Conservation (phyloP, 2,888 invertebrate genomes). For the Zeuzera pyrina region DNA sequence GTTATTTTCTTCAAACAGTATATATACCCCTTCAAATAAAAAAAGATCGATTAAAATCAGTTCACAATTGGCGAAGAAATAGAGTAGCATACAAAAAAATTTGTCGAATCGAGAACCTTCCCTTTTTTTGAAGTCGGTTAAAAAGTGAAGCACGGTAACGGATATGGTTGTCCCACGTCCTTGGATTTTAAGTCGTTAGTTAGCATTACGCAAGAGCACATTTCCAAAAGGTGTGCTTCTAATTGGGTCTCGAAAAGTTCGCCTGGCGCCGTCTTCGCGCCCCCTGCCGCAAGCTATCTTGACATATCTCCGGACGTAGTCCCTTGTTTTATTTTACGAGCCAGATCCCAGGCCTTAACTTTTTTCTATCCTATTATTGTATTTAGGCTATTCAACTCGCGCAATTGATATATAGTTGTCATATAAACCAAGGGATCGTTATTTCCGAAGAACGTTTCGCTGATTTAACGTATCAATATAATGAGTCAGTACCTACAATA, state of each 20-base stretch:
- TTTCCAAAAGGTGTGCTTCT: slow-evolving; percentile 71
- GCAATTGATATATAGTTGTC: slow-evolving; percentile 55
- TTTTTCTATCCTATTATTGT: slow-evolving; percentile 57
- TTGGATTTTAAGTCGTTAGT: slow-evolving; percentile 54
- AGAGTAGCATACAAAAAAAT: no score
- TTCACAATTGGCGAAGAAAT: no score
- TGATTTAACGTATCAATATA: no score
- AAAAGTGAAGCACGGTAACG: slow-evolving; percentile 57
- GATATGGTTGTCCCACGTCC: slow-evolving; percentile 49
- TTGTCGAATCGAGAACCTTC: no score
- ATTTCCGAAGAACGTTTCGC: slow-evolving; percentile 35
- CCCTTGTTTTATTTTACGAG: slow-evolving; percentile 71
- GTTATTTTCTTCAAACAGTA: no score
- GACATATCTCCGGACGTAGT: slow-evolving; percentile 69
- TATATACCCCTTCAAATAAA: no score
- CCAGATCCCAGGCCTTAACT: slow-evolving; percentile 52
- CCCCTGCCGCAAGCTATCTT: slow-evolving; percentile 66
- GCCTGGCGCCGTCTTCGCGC: slow-evolving; percentile 39
- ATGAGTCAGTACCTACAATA: no score
- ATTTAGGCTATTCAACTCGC: slow-evolving; percentile 44
- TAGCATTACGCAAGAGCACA: slow-evolving; percentile 61
- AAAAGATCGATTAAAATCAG: no score
- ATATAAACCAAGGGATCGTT: slow-evolving; percentile 43
- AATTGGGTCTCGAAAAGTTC: slow-evolving; percentile 63
- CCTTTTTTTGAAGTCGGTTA: no score